Percentiles rank a stretch among this genome's conserved stretches.
Conservation (phyloP, 2,888 invertebrate species). For the Monoplex corrugatus region DNA sequence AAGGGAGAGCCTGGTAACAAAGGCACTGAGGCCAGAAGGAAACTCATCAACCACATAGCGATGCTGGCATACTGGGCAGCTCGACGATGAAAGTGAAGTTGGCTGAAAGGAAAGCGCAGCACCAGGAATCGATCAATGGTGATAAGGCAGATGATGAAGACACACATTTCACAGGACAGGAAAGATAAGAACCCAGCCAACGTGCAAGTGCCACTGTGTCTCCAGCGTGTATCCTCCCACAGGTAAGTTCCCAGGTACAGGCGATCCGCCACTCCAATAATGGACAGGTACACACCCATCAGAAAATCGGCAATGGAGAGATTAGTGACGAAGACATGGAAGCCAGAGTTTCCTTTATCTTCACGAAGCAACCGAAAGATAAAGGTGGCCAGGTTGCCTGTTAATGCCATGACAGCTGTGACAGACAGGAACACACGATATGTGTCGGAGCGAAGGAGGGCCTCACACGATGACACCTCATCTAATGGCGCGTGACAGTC, state of each 20-base stretch:
- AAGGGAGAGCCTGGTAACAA: background rate
- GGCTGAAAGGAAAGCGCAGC: constrained; percentile 28
- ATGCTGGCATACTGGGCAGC: background rate
- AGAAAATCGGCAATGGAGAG: constrained; percentile 22
- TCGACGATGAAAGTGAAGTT: background rate
- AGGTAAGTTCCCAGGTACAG: constrained; percentile 24
- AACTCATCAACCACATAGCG: background rate
- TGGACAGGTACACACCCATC: constrained; percentile 35
- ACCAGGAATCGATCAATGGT: background rate
- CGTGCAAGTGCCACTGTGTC: background rate
- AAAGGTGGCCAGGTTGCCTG: background rate
- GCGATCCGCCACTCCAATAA: constrained; percentile 33
- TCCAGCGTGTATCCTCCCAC: background rate
- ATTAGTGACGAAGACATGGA: constrained; percentile 3
- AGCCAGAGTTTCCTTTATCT: background rate
- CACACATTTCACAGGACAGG: background rate
- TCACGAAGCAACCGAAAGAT: background rate
- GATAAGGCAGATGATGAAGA: constrained; percentile 22
- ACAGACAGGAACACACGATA: constrained; percentile 25
- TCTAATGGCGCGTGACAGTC: constrained; percentile 21
- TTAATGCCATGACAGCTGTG: constrained; percentile 20
- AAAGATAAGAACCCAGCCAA: background rate
- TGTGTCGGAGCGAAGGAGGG: background rate
- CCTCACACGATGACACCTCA: constrained; percentile 27
- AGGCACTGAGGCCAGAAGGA: background rate